Base-by-base conservation (phyloP, 2,888 invertebrate genomes). In the Drosophila phalerata region DNA sequence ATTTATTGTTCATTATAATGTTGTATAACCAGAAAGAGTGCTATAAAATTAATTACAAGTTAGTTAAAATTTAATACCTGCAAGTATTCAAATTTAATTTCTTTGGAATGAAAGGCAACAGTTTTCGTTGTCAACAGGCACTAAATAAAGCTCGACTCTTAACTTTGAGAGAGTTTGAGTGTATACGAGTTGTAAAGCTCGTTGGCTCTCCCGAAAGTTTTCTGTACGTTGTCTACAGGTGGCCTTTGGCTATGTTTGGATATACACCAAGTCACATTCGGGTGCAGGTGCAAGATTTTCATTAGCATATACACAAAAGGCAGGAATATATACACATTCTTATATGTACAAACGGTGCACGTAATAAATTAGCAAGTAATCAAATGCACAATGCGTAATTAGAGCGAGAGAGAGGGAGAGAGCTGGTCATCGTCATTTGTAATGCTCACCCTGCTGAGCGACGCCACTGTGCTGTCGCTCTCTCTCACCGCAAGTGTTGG, bases 391-490 rank as follows among this genome's bases (percentile, higher is more conserved):
- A 11, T 53, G 38, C 37, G 25, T 30, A 53, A 47, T 43, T 22
- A 3, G 11, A 13, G n/a, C n/a, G n/a, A n/a, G n/a, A n/a, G n/a
- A 10, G 2, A 15, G 15, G 30, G 11, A 5, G 10, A 10, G 11
- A 48, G 30, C 22, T 22, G 22, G 3, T 3, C 22, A 22, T 0
- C 22, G 17, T 48, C 13, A 49, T 1, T 3, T 15, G 11, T 17
- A 30, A 3, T 1, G 30, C 1, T n/a, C 3, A 55, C 60, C 22
- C 5, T 38, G 3, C 3, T 34, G 15, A 19, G 51, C 42, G 55
- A 42, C 77, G 77, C 34, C 64, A 52, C 78, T 52, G 60, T 56
- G 34, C 32, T 53, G 9, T 42, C 52, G 64, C 64, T 75, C 76
- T 57, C 60, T 61, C 60, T 61, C 53, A 37, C 52, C 32, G 22